Evolutionary conservation across 2,797 vertebrate species (phyloP), one percentile per base, ranked within the genome.

Genomic region (Gymnothorax reevesii): DNA sequence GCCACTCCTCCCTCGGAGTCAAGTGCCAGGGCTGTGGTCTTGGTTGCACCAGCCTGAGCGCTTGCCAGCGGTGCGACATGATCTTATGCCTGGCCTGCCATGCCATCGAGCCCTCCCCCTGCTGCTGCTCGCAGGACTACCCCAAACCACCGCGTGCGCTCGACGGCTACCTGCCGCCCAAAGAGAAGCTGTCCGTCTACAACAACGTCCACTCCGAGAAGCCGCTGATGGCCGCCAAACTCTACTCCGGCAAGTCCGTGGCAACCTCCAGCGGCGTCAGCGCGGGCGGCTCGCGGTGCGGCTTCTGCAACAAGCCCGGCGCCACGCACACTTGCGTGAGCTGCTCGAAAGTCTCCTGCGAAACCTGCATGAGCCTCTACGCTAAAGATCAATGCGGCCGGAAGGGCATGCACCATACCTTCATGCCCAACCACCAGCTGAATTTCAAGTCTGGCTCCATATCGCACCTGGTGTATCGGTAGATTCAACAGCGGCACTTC

Each of bases 301-400:
- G 99, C 89, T 99, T 99, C 92, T 99, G 99, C 93, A 99, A 99
- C 94, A 98, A 98, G 85, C 92, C 96, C 0, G 97, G 97, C 8
- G 98, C 99, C 7, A 92, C 97, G 7, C 96, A 98, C 94, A 99
- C 99, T 82, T 99, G 98, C 90, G 96, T 98, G n/a, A 97, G 98
- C 93, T 99, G 99, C 94, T 99, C 99, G 1, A 99, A 99, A 92
- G 97, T 99, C 88, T 99, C 99, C 3, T 99, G 99, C 82, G 97
- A 98, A 91, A 69, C 94, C 77, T 99, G 99, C 95, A 97, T 98
- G 94, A 93, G 90, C 84, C 97, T 98, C 88, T 99, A 99, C 89
- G 97, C 96, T 86, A 97, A 96, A 0, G 99, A 99, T 92, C 93
- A 96, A n/a, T 99, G 98, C 95, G 98, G 98, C 84, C 96, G 97